These are phyloP conservation scores for Micromussa lordhowensis DNA, from an alignment of 92 coral and sea anemone genomes.

Conservation along the genomic window DNA sequence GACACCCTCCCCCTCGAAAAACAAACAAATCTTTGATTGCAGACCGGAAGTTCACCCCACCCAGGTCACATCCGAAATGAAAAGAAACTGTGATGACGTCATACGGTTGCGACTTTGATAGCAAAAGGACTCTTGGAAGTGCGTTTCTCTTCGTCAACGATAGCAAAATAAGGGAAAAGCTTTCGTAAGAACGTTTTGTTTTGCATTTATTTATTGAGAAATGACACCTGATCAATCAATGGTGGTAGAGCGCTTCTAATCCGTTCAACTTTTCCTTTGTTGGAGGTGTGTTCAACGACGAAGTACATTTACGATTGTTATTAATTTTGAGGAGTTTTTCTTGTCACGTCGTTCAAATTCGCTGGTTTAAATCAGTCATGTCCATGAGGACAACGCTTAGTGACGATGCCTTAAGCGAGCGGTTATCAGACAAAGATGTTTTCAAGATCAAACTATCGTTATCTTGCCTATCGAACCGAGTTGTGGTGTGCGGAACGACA, in stretches of 20 bases:
- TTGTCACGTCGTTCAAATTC: slow-evolving; percentile 38
- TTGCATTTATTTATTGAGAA: neutral
- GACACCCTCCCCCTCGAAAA: neutral
- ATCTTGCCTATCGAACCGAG: slow-evolving; percentile 96
- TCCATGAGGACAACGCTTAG: slow-evolving; percentile 77
- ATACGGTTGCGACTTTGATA: neutral
- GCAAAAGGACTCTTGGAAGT: neutral
- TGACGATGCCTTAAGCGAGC: slow-evolving; percentile 75
- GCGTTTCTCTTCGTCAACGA: neutral
- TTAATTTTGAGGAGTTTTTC: slow-evolving; percentile 5
- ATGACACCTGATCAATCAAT: neutral
- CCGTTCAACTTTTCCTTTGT: neutral
- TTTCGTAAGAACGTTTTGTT: neutral
- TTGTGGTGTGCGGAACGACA: slow-evolving; percentile 87
- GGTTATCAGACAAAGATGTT: slow-evolving; percentile 86
- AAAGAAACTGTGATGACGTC: slow-evolving; percentile 35
- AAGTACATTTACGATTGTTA: neutral
- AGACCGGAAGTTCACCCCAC: slow-evolving; percentile 41
- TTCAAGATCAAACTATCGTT: slow-evolving; percentile 92
- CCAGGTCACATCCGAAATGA: slow-evolving; percentile 43
- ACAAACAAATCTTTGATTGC: neutral
- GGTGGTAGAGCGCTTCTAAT: neutral
- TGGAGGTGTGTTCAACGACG: slow-evolving; percentile 7
- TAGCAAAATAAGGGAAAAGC: neutral
- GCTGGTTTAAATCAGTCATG: slow-evolving; percentile 57